Evolutionary conservation across 2,113 vertebrate genomes (phyloP), one percentile per base, ranked within the genome.

Genomic region (Narcine bancroftii): DNA sequence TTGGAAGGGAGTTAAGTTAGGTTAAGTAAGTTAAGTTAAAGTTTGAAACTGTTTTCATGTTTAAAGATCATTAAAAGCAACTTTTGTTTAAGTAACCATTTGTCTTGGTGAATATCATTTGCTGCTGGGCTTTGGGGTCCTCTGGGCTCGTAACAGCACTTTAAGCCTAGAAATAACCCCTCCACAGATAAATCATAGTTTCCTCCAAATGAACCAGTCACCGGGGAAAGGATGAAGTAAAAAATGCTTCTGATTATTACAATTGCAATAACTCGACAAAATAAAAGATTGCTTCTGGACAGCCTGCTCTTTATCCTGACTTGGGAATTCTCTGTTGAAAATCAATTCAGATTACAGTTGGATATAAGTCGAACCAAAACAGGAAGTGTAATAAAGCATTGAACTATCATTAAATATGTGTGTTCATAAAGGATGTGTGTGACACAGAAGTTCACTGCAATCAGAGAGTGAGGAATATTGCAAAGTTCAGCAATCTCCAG

Each of bases 281-380:
- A 50, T 13, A 83, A 81, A 81, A 72, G 47, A 83, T 53, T 83
- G 11, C 47, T 53, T 83, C 47, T 83, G 79, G 47, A 83, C 21
- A 50, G 9, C 50, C 13, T 53, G 47, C 79, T 56, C 24, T 81
- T 10, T 33, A 33, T 10, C 77, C 26, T 83, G 77, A 83, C 26
- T 53, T 83, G 77, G 47, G 47, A 83, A 50, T 53, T 29, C 24
- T 33, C 47, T 83, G 47, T 83, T 83, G 47, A 83, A 53, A 83
- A 83, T 53, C 77, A 53, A 33, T 83, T 83, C 77, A 53, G 77
- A 83, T 83, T 83, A 83, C 77, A 47, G 21, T 77, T 42, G 4
- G 42, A 3, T 50, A 79, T 10, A 79, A 79, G 45, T 79, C 42
- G 10, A 45, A 50, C 42, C 15, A 79, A 79, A 79, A 47, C 42